phyloP scores from a whole-genome alignment of 37 sponge, comb jelly and placozoan genomes.

The Halichondria panicea region DNA sequence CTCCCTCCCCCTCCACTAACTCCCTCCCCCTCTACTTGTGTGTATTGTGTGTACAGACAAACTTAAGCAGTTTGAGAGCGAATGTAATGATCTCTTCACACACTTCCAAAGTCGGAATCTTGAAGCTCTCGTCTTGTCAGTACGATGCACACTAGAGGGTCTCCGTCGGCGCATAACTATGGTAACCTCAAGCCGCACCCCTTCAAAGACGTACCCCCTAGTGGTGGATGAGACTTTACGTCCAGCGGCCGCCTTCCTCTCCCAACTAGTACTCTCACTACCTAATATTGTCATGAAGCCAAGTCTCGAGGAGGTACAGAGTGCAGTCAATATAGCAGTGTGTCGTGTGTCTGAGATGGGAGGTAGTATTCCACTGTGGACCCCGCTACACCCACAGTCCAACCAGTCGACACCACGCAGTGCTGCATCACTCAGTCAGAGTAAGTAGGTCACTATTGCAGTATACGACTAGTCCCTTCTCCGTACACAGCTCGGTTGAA shows the following conservation, averaged over 20 bases:
- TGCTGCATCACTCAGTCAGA: conserved; percentile 3
- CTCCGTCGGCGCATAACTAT: conserved; percentile 63
- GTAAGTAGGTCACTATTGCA: no score
- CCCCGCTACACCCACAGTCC: neutral
- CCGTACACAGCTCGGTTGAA: no score
- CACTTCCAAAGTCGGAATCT: conserved; percentile 75
- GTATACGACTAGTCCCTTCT: no score
- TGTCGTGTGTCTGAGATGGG: conserved; percentile 70
- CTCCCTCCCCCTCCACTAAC: no score
- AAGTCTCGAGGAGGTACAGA: conserved; percentile 93
- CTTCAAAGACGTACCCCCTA: neutral
- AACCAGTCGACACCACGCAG: neutral
- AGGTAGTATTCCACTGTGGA: conserved; percentile 51
- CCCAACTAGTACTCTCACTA: conserved; percentile 79
- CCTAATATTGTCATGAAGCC: conserved; percentile 88
- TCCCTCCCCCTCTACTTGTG: neutral
- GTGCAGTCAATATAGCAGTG: conserved; percentile 82
- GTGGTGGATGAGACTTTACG: conserved; percentile 13
- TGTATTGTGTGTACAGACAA: conserved; percentile 27
- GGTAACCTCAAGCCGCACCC: conserved; percentile 9
- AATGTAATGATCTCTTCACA: conserved; percentile 72
- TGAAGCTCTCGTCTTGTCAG: conserved; percentile 67
- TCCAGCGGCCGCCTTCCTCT: conserved; percentile 59
- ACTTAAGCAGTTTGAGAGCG: conserved; percentile 69
- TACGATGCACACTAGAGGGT: conserved; percentile 58